phyloP scores from a whole-genome alignment of 1,140 invertebrate species.

The Drosophila eugracilis region DNA sequence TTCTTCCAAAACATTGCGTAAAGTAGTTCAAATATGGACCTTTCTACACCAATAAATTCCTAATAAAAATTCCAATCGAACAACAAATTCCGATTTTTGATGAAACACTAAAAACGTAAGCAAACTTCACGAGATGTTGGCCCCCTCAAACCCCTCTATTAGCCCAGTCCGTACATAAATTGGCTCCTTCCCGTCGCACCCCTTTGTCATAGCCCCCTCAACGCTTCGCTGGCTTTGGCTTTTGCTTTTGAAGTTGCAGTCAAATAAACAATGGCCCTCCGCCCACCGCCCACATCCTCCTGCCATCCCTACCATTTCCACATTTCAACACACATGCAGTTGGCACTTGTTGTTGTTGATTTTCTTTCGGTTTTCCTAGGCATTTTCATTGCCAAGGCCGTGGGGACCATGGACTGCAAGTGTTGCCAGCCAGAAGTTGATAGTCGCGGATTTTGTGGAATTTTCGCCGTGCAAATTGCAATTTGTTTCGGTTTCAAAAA shows the following conservation, averaged over 20 bases:
- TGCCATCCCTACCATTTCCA: neutral
- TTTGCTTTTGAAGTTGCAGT: constrained; percentile 31
- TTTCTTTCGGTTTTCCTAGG: constrained; percentile 22
- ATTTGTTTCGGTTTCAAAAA: constrained; percentile 2
- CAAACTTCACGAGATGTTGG: neutral
- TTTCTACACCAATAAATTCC: too few relatives aligned
- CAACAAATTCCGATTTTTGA: neutral
- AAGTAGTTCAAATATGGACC: too few relatives aligned
- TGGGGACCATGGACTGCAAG: constrained; percentile 18
- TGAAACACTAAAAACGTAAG: neutral
- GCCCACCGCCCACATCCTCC: constrained; percentile 7
- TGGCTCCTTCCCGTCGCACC: constrained; percentile 22
- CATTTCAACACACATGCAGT: constrained; percentile 17
- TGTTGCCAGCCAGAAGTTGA: constrained; percentile 4
- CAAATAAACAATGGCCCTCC: constrained; percentile 54
- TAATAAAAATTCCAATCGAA: too few relatives aligned
- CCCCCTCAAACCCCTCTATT: neutral
- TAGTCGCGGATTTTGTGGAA: constrained; percentile 21
- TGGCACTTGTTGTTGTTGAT: constrained; percentile 38
- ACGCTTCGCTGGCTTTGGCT: constrained; percentile 38
- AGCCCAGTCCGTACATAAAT: constrained; percentile 12
- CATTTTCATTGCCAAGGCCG: constrained; percentile 73
- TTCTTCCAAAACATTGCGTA: too few relatives aligned
- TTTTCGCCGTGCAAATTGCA: constrained; percentile 22
- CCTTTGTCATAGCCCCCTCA: neutral